Evolutionary conservation across 2,113 vertebrate species (phyloP).

Genomic region (Cebidichthys violaceus): DNA sequence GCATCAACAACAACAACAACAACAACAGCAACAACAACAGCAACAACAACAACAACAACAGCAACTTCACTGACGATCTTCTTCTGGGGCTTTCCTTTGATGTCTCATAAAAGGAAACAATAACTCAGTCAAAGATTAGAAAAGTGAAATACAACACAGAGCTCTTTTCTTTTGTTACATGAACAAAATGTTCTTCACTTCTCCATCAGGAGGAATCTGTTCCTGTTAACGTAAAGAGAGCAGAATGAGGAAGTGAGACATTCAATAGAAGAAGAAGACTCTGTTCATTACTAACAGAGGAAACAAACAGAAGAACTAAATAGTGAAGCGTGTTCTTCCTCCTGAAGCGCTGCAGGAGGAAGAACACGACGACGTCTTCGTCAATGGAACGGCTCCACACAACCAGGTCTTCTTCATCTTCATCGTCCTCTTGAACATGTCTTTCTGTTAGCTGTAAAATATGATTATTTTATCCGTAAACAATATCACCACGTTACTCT

Average conservation of each 20-base stretch:
- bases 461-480: too few relatives aligned
- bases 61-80: not conserved
- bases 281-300: not conserved
- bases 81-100: not conserved
- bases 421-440: too few relatives aligned
- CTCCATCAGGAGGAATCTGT: not conserved
- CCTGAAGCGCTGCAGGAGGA: not conserved
- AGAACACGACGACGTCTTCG: not conserved
- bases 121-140: too few relatives aligned
- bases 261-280: not conserved
- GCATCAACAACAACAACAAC: slow-evolving; percentile 9
- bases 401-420: too few relatives aligned
- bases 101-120: too few relatives aligned
- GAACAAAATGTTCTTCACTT: not conserved
- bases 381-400: not conserved
- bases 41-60: not conserved
- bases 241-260: slow-evolving; percentile 21
- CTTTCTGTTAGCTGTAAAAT: too few relatives aligned
- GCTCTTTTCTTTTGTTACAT: not conserved
- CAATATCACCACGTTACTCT: too few relatives aligned
- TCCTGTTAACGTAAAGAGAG: not conserved
- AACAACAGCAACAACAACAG: too few relatives aligned
- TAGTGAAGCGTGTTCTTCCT: not conserved
- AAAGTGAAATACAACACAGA: not conserved
- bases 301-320: not conserved